These are phyloP conservation scores for Rhinogobio ventralis DNA, from an alignment of 2,797 vertebrate genomes.

Conservation along the genomic window DNA sequence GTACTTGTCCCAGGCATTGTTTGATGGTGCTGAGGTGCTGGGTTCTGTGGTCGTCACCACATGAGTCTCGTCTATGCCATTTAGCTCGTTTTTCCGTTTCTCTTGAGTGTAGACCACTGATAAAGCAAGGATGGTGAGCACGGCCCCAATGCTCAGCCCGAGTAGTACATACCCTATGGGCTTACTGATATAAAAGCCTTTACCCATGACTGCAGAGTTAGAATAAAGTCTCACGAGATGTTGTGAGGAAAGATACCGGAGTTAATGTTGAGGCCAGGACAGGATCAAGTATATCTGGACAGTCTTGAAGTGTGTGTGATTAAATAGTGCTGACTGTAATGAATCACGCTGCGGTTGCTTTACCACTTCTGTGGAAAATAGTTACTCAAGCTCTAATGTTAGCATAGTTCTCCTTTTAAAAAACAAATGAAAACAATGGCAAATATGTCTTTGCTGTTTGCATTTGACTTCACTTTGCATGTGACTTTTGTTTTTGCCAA, in stretches of 20 bases:
- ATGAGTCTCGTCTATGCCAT: not conserved
- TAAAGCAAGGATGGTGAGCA: constrained; percentile 85
- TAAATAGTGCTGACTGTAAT: constrained; percentile 24
- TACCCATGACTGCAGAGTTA: constrained; percentile 78
- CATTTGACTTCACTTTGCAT: constrained; percentile 13
- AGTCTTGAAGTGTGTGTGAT: constrained; percentile 5
- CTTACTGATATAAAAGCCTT: constrained; percentile 89
- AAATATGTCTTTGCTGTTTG: constrained; percentile 1
- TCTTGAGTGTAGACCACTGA: constrained; percentile 86
- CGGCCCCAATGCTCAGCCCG: constrained; percentile 72
- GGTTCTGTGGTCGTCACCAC: constrained; percentile 52
- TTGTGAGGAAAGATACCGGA: not conserved
- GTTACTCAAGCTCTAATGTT: constrained; percentile 14
- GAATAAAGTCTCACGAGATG: constrained; percentile 30
- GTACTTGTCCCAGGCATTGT: constrained; percentile 81
- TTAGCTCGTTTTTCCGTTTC: constrained; percentile 70
- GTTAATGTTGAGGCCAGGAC: no score
- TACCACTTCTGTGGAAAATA: constrained; percentile 15
- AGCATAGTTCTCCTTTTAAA: not conserved
- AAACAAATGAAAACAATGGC: not conserved
- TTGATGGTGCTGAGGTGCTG: constrained; percentile 64
- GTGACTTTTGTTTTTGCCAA: constrained; percentile 6
- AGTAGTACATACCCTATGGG: constrained; percentile 69
- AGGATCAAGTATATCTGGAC: not conserved
- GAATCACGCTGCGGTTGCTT: constrained; percentile 15